These are phyloP conservation scores for Lasioglossum lativentre DNA, from an alignment of 2,888 invertebrate species.

Conservation along the genomic window DNA sequence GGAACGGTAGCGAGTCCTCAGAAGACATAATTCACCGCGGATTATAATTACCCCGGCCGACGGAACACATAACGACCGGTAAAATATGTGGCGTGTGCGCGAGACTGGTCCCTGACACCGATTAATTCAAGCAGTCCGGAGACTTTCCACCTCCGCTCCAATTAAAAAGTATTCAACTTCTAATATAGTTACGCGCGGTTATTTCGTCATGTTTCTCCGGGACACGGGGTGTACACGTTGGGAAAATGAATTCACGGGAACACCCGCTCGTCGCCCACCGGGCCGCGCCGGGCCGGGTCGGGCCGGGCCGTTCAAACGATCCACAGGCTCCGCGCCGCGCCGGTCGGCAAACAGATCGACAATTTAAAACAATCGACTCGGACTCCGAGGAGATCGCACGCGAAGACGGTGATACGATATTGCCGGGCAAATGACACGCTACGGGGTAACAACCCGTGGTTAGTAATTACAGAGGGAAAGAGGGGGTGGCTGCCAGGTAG, in stretches of 20 bases:
- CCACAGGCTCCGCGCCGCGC: neutral
- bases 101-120: constrained; percentile 13
- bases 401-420: constrained; percentile 79
- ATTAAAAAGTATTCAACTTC: constrained; percentile 11
- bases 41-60: constrained; percentile 25
- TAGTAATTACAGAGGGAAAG: constrained; percentile 78
- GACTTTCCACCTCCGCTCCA: constrained; percentile 15
- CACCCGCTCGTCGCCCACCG: neutral
- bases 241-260: neutral
- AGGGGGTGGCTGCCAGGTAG: constrained; percentile 58
- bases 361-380: constrained; percentile 82
- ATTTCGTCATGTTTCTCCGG: neutral
- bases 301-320: neutral
- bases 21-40: constrained; percentile 1
- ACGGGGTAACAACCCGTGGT: constrained; percentile 83
- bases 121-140: constrained; percentile 49
- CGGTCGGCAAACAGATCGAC: constrained; percentile 67
- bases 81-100: constrained; percentile 28
- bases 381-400: constrained; percentile 70
- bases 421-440: constrained; percentile 82
- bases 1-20: neutral
- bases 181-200: neutral
- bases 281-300: no score
- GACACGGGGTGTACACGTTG: neutral
- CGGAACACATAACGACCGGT: constrained; percentile 32